A percentile compares a stretch with the other conserved stretches of the same genome.
Evolutionary conservation across 1,140 invertebrate species (phyloP).

Genomic region (Diprion similis): DNA sequence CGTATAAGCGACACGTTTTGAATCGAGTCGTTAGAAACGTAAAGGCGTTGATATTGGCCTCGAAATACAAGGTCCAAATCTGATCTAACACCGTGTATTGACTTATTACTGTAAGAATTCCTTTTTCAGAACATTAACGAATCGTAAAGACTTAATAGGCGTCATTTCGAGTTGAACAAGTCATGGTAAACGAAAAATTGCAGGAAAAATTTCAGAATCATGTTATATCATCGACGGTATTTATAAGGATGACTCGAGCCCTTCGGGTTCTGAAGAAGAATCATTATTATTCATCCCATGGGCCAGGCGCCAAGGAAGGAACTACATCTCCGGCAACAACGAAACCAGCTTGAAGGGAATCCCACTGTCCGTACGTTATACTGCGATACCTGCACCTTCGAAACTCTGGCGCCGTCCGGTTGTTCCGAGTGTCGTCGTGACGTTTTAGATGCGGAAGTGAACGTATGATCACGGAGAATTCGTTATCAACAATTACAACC

Average conservation of each 20-base stretch:
- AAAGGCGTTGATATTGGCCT: background rate
- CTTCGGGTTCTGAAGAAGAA: background rate
- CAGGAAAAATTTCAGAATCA: too few species aligned
- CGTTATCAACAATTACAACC: too few species aligned
- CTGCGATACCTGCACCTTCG: background rate
- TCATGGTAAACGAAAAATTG: too few species aligned
- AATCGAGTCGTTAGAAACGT: background rate
- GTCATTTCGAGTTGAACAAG: too few species aligned
- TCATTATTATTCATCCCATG: background rate
- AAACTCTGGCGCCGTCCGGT: background rate
- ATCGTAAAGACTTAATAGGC: too few species aligned
- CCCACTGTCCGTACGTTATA: background rate
- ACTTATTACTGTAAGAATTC: too few species aligned
- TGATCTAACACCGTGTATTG: too few species aligned
- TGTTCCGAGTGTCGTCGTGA: background rate
- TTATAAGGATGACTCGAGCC: background rate
- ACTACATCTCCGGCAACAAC: conserved; percentile 3
- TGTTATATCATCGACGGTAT: too few species aligned
- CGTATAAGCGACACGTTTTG: background rate
- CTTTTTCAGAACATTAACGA: too few species aligned
- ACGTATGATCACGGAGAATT: too few species aligned
- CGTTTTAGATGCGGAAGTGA: background rate
- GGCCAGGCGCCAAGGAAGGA: background rate
- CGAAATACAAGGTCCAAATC: too few species aligned
- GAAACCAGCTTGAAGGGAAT: background rate